Conservation (phyloP, 2,888 invertebrate genomes). For the Mythimna pallens region DNA sequence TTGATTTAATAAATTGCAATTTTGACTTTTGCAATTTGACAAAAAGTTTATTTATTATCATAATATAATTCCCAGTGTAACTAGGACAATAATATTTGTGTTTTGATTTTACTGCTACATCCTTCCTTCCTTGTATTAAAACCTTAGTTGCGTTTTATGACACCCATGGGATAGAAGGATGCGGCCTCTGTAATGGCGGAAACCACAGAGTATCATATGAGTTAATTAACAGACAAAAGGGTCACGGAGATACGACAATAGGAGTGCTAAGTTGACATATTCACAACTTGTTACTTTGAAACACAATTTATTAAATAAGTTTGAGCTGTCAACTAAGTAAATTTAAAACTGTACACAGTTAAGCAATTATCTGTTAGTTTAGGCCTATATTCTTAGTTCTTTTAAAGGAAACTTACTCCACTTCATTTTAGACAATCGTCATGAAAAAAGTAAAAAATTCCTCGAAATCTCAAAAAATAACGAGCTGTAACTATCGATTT, state of each 20-base stretch:
- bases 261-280: conserved; percentile 36
- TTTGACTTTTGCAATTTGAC: too few species aligned
- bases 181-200: conserved; percentile 5
- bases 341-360: not conserved
- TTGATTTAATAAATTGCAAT: not conserved
- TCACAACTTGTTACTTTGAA: conserved; percentile 25
- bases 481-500: not conserved
- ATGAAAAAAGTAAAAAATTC: not conserved
- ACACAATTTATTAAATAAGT: not conserved
- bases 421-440: not conserved
- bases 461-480: not conserved
- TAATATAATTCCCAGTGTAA: not conserved
- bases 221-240: conserved; percentile 47
- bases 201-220: conserved; percentile 37
- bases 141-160: conserved; percentile 31
- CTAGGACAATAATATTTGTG: not conserved
- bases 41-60: not conserved
- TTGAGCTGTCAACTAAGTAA: not conserved
- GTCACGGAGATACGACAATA: conserved; percentile 30
- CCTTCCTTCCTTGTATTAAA: conserved; percentile 12
- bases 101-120: conserved; percentile 1
- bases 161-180: conserved; percentile 24
- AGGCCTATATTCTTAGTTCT: not conserved
- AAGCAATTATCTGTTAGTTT: not conserved
- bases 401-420: not conserved